phyloP scores from a whole-genome alignment of 2,888 invertebrate species.

The Limnephilus lunatus region DNA sequence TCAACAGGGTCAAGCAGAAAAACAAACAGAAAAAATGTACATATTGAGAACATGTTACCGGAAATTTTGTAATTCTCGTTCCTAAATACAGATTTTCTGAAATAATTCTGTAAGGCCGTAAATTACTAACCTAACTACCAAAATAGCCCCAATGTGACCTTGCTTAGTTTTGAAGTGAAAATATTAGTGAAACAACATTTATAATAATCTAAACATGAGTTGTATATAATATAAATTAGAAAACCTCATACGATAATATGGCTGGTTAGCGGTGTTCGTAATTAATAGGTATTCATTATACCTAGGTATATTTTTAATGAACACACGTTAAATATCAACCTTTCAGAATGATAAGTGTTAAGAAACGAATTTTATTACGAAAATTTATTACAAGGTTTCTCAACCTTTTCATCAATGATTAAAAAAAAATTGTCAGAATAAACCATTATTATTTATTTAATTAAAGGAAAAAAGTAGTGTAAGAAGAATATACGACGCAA shows the following conservation, averaged over 20 bases:
- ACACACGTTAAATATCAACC: no score
- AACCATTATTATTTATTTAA: no score
- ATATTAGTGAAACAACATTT: background rate
- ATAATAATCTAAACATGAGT: background rate
- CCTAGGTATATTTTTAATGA: background rate
- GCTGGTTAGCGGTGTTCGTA: background rate
- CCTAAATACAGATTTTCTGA: background rate
- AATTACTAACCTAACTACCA: background rate
- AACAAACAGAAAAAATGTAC: constrained; percentile 2
- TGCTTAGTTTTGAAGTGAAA: background rate
- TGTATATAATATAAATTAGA: background rate
- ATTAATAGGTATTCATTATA: background rate
- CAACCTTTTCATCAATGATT: no score
- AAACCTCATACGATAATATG: background rate
- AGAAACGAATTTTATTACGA: no score
- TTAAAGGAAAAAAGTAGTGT: no score
- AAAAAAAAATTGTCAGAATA: no score
- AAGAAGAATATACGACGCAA: no score
- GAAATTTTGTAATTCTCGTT: background rate
- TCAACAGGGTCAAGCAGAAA: constrained; percentile 23
- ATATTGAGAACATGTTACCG: background rate
- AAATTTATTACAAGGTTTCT: no score
- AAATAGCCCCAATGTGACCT: background rate
- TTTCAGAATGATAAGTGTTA: no score
- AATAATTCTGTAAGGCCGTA: background rate